Evolutionary conservation across 2,113 vertebrate species (phyloP).

Genomic region (Struthio camelus): DNA sequence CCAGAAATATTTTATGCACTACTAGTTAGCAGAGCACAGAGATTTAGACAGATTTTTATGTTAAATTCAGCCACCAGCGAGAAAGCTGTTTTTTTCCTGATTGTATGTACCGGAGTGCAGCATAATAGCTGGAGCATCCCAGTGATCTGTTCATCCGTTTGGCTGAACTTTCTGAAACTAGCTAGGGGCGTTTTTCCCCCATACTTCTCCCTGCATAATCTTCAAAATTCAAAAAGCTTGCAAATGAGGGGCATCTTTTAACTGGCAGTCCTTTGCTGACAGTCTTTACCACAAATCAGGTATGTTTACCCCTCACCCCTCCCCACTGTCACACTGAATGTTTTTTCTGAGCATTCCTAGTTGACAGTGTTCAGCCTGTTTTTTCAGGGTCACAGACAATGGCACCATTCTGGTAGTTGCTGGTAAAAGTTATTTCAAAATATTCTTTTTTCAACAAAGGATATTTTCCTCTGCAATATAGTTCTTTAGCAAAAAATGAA

Average conservation of each 20-base stretch:
- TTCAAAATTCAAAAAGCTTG: conserved; percentile 30
- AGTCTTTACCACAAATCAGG: background rate
- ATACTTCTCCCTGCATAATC: background rate
- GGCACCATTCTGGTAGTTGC: background rate
- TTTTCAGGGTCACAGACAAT: background rate
- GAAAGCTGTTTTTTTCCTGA: conserved; percentile 56
- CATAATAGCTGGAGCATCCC: conserved; percentile 14
- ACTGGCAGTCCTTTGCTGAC: background rate
- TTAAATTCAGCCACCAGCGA: background rate
- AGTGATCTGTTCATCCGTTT: conserved; percentile 36
- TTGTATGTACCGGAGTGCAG: conserved; percentile 17
- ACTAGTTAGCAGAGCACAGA: background rate
- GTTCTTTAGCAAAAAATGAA: background rate
- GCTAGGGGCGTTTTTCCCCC: background rate
- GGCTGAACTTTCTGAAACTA: conserved; percentile 47
- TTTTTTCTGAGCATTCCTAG: background rate
- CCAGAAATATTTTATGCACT: background rate
- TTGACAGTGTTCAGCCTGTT: background rate
- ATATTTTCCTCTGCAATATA: background rate
- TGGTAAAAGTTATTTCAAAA: background rate
- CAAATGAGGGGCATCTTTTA: conserved; percentile 23
- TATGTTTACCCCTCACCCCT: background rate
- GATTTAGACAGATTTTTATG: background rate
- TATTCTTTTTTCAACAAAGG: background rate
- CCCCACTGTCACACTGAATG: background rate